Percentiles rank a stretch among this genome's conserved stretches.
Evolutionary conservation across 2,888 invertebrate genomes (phyloP).

Genomic region (Spodoptera picta): DNA sequence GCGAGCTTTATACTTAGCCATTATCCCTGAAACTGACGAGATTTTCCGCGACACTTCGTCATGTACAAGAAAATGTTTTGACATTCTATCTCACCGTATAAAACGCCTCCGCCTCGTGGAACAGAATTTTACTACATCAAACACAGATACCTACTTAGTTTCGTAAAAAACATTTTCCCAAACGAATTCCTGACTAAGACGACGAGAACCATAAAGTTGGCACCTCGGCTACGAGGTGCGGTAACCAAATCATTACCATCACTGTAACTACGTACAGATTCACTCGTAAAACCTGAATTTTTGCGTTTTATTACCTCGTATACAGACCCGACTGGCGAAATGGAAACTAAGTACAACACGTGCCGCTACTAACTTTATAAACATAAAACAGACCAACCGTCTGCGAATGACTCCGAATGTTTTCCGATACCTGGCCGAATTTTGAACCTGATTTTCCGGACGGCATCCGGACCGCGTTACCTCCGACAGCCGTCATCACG

Average conservation of each 20-base stretch:
- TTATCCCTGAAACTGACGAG: neutral
- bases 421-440: constrained; percentile 62
- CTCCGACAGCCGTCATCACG: constrained; percentile 42
- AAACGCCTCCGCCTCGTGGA: constrained; percentile 2
- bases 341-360: constrained; percentile 54
- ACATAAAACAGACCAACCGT: constrained; percentile 36
- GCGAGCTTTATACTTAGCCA: neutral
- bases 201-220: constrained; percentile 61
- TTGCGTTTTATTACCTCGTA: constrained; percentile 71
- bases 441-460: constrained; percentile 48
- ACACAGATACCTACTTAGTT: constrained; percentile 33
- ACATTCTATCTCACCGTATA: neutral
- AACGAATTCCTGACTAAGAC: constrained; percentile 29
- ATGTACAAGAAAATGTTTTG: too few species aligned
- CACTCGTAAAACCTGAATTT: constrained; percentile 73
- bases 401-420: constrained; percentile 28
- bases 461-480: constrained; percentile 46
- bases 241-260: constrained; percentile 69
- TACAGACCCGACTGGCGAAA: constrained; percentile 56
- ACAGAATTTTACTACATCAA: constrained; percentile 34
- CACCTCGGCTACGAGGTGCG: constrained; percentile 59
- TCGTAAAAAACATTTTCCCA: constrained; percentile 41
- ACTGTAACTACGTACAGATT: constrained; percentile 69
- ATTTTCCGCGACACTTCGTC: too few species aligned
- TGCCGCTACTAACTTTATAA: constrained; percentile 41